These are phyloP conservation scores for Smittia sp. DNA, from an alignment of 2,888 invertebrate species.

Conservation along the genomic window DNA sequence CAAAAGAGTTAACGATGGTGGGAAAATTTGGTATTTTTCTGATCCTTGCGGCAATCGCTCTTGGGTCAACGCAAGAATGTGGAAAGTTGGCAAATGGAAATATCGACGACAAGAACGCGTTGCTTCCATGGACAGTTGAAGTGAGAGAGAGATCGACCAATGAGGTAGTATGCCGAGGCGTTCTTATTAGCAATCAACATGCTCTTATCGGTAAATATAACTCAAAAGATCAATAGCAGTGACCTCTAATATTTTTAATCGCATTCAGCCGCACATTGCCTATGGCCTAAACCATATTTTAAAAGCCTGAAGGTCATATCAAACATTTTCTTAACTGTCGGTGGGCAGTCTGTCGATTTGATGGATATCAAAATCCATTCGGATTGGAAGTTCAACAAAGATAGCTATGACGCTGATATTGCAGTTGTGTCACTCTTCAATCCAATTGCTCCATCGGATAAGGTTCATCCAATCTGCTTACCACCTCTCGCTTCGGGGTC, in stretches of 20 bases:
- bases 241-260: not conserved
- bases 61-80: not conserved
- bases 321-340: not conserved
- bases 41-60: not conserved
- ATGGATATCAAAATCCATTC: slow-evolving; percentile 2
- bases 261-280: not conserved
- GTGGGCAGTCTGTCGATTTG: not conserved
- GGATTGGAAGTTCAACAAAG: slow-evolving; percentile 3
- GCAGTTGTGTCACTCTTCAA: not conserved
- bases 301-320: not conserved
- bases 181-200: not conserved
- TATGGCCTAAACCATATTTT: not conserved
- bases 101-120: not conserved
- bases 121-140: not conserved
- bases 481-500: not conserved
- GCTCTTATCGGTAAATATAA: slow-evolving; percentile 11
- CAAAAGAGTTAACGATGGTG: not conserved
- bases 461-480: not conserved
- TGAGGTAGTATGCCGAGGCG: not conserved
- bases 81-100: not conserved
- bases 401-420: not conserved
- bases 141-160: not conserved
- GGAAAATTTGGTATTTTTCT: too few relatives aligned
- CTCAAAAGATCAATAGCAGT: not conserved
- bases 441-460: not conserved